These are phyloP conservation scores for Temnothorax nylanderi DNA, from an alignment of 1,140 invertebrate species.

Conservation along the genomic window DNA sequence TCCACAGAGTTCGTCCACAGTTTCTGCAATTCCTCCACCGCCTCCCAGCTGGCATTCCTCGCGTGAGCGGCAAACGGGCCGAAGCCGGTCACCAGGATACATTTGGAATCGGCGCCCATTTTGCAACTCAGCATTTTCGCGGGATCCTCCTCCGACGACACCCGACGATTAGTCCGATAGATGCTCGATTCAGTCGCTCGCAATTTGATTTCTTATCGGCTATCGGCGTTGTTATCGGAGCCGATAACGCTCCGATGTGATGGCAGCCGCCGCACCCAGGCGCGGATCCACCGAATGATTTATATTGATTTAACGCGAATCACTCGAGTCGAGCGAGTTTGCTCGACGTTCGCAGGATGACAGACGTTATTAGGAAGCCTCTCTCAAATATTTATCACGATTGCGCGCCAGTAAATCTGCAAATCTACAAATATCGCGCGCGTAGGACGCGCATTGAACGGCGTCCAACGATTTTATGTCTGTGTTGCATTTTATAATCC, in stretches of 20 bases:
- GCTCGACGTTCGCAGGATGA: not conserved
- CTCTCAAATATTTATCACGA: not conserved
- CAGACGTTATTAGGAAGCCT: not conserved
- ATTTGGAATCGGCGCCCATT: slow-evolving; percentile 6
- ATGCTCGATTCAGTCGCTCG: too few relatives aligned
- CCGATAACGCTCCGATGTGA: not conserved
- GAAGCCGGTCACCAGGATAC: slow-evolving; percentile 89
- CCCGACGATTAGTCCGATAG: too few relatives aligned
- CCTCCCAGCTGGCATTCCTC: slow-evolving; percentile 93
- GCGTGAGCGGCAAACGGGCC: slow-evolving; percentile 90
- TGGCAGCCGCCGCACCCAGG: not conserved
- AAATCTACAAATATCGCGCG: not conserved
- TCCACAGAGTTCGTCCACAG: slow-evolving; percentile 82
- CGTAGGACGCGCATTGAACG: not conserved
- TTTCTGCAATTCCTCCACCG: slow-evolving; percentile 86
- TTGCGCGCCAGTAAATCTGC: not conserved
- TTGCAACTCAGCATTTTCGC: not conserved
- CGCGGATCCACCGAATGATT: too few relatives aligned
- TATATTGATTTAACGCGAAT: not conserved
- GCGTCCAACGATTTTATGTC: not conserved
- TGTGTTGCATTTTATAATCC: not conserved
- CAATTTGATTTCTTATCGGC: not conserved
- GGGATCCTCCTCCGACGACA: too few relatives aligned
- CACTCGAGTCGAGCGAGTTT: not conserved
- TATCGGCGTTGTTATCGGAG: not conserved